Evolutionary conservation across 2,797 vertebrate genomes (phyloP).

Genomic region (Tenualosa thibaudeaui): DNA sequence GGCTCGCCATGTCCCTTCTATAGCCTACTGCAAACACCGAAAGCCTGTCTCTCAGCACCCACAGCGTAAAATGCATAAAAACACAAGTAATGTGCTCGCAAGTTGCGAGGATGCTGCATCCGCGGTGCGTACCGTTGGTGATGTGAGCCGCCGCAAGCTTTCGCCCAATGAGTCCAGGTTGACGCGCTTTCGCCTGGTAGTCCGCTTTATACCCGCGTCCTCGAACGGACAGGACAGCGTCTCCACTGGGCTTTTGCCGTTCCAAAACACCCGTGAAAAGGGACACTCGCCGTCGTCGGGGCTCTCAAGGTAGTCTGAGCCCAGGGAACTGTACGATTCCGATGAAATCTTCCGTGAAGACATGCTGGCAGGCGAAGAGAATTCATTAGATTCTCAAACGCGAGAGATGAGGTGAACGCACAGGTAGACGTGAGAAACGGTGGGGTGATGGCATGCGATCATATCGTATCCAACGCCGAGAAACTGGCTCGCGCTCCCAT

Average conservation of each 20-base stretch:
- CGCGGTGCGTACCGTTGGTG: constrained; percentile 84
- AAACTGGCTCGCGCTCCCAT: constrained; percentile 32
- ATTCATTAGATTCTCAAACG: constrained; percentile 70
- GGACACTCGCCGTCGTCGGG: constrained; percentile 84
- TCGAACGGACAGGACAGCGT: constrained; percentile 66
- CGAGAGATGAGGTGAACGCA: constrained; percentile 19
- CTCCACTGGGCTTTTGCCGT: constrained; percentile 84
- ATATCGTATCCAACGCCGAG: constrained; percentile 40
- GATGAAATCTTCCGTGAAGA: constrained; percentile 96
- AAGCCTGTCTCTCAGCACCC: neutral
- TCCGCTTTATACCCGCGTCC: constrained; percentile 65
- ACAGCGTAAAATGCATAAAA: neutral
- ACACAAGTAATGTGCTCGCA: neutral
- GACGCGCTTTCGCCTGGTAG: constrained; percentile 84
- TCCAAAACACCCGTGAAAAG: constrained; percentile 84
- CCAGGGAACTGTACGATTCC: constrained; percentile 95
- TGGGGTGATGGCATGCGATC: constrained; percentile 29
- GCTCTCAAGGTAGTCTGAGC: constrained; percentile 91
- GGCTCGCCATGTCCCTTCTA: neutral
- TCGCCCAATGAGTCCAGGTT: constrained; percentile 96
- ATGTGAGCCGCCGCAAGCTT: constrained; percentile 89
- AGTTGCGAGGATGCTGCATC: neutral
- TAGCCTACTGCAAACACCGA: neutral
- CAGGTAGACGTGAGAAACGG: constrained; percentile 29
- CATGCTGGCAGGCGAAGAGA: constrained; percentile 62